phyloP scores from a whole-genome alignment of 2,113 vertebrate genomes.

The Miniopterus natalensis region DNA sequence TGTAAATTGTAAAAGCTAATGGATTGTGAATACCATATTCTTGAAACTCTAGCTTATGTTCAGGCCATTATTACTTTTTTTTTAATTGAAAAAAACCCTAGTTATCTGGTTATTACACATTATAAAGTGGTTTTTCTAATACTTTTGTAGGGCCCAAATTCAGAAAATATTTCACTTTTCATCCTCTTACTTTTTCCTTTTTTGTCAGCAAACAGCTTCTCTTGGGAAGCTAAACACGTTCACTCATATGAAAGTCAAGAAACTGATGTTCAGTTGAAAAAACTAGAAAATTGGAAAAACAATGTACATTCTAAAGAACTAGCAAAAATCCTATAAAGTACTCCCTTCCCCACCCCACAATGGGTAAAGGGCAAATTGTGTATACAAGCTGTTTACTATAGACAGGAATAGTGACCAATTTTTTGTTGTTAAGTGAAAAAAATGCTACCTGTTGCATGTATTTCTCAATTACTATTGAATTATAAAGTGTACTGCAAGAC shows the following conservation, averaged over 20 bases:
- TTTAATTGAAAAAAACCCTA: conserved; percentile 9
- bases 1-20: neutral
- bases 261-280: neutral
- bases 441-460: conserved; percentile 70
- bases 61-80: conserved; percentile 48
- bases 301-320: conserved; percentile 26
- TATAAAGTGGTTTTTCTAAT: conserved; percentile 57
- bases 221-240: neutral
- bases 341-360: neutral
- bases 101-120: conserved; percentile 8
- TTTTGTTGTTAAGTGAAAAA: conserved; percentile 60
- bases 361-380: conserved; percentile 59
- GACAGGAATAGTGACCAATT: conserved; percentile 64
- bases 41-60: conserved; percentile 61
- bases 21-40: neutral
- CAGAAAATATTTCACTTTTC: conserved; percentile 20
- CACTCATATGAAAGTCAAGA: neutral
- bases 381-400: conserved; percentile 53
- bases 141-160: neutral
- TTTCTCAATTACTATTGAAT: conserved; percentile 69
- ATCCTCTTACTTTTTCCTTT: neutral
- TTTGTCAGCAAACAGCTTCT: conserved; percentile 30
- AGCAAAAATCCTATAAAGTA: neutral
- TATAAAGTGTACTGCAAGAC: conserved; percentile 54
- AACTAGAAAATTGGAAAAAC: neutral